These are phyloP conservation scores for Salvelinus namaycush DNA, from an alignment of 2,113 vertebrate species.

Conservation along the genomic window DNA sequence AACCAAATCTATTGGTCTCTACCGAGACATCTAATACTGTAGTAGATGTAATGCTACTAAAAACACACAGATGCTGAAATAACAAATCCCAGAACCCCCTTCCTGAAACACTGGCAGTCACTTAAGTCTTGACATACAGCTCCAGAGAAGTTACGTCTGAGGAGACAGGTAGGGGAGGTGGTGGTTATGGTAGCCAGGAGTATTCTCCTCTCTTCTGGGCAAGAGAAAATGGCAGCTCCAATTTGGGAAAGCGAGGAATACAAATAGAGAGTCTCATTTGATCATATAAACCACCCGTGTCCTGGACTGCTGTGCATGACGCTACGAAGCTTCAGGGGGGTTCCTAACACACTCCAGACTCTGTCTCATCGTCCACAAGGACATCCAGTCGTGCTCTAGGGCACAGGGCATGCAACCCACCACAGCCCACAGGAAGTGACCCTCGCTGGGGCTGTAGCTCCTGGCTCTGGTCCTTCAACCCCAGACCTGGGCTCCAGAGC, in stretches of 20 bases:
- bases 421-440: conserved; percentile 38
- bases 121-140: conserved; percentile 6
- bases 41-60: background rate
- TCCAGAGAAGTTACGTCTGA: background rate
- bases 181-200: background rate
- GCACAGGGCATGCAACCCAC: conserved; percentile 27
- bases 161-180: conserved; percentile 2
- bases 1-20: conserved; percentile 41
- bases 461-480: conserved; percentile 43
- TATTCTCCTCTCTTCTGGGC: conserved; percentile 5
- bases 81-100: conserved; percentile 45
- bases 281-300: background rate
- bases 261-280: background rate
- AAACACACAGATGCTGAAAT: conserved; percentile 57
- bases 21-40: background rate
- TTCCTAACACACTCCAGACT: conserved; percentile 53
- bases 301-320: conserved; percentile 1
- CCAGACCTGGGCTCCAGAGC: conserved; percentile 22
- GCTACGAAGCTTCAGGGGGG: conserved; percentile 26
- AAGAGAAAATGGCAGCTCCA: background rate
- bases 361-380: conserved; percentile 41
- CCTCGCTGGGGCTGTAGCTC: conserved; percentile 35
- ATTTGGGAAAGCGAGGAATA: background rate
- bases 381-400: conserved; percentile 44
- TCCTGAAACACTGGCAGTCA: conserved; percentile 16